phyloP scores from a whole-genome alignment of 2,888 invertebrate species.

The Argyra leucocephala region DNA sequence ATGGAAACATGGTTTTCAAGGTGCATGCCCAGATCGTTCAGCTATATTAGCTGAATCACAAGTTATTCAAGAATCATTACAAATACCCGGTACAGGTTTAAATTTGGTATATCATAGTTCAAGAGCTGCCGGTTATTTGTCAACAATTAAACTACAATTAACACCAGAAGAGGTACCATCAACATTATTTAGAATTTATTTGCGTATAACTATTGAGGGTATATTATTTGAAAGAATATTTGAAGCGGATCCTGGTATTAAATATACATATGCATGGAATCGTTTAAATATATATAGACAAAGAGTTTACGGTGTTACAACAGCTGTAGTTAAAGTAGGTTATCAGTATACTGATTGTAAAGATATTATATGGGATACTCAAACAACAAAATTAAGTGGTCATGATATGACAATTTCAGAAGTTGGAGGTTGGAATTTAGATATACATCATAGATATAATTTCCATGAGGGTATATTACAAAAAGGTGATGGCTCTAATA shows the following conservation, averaged over 20 bases:
- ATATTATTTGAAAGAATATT: conserved; percentile 85
- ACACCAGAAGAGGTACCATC: conserved; percentile 77
- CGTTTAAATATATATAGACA: conserved; percentile 91
- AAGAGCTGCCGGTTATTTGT: conserved; percentile 83
- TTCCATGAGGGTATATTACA: conserved; percentile 96
- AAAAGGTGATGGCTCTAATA: conserved; percentile 94
- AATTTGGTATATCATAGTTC: conserved; percentile 95
- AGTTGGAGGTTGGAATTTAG: conserved; percentile 95
- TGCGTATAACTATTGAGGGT: conserved; percentile 89
- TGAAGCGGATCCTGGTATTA: conserved; percentile 93
- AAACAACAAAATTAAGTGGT: conserved; percentile 88
- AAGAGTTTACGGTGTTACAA: conserved; percentile 91
- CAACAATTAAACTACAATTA: conserved; percentile 82
- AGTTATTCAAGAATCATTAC: conserved; percentile 89
- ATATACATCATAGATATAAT: conserved; percentile 95
- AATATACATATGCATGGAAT: conserved; percentile 97
- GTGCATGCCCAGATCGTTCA: conserved; percentile 86
- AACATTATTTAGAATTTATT: conserved; percentile 75
- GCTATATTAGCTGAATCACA: conserved; percentile 84
- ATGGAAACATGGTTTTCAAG: conserved; percentile 91
- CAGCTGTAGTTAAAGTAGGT: conserved; percentile 89
- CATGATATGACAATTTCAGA: conserved; percentile 95
- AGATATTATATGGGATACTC: conserved; percentile 90
- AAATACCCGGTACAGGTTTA: conserved; percentile 89
- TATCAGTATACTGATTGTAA: conserved; percentile 91